Evolutionary conservation across 2,888 invertebrate species (phyloP), one percentile per base, ranked within the genome.

Genomic region (Anorthoa munda): DNA sequence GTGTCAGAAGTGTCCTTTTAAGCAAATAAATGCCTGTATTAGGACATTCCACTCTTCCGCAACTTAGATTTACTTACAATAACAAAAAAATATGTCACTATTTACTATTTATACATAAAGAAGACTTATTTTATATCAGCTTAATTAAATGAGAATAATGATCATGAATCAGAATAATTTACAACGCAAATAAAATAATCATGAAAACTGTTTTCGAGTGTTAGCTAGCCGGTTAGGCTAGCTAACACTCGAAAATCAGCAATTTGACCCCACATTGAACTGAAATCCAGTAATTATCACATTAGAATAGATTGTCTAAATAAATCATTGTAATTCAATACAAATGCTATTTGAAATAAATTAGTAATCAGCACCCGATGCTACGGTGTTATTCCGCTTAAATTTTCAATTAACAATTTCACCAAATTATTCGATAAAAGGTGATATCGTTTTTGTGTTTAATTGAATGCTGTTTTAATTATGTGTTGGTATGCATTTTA

Each of bases 291-390:
- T 23, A 64, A 73, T 55, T 4, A 21, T 56, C 26, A 26, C 9
- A 56, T 50, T 21, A 45, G 31, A 58, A 45, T 46, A 58, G 15
- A 45, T 45, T 50, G n/a, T 15, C 53, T 50, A 50, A 56, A 56
- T 50, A 73, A 77, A 67, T 39, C 9, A 45, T 39, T 48, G 26
- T 21, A 48, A 48, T 50, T 56, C 39, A 77, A 50, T 23, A 73
- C 39, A 56, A 77, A 26, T 45, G 18, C 18, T 21, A 13, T 50
- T 68, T 23, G 15, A 46, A n/a, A 69, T 78, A 23, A 77, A 68
- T 69, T 69, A 21, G 11, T 50, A 50, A 56, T 23, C 21, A 50
- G 5, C 9, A 31, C 12, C 15, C 26, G 21, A 68, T 45, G 5
- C 50, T 9, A 0, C 12, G 21, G 4, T 1, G 17, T 77, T 55